These are phyloP conservation scores for Sturmia bella DNA, from an alignment of 2,888 invertebrate genomes.

Conservation along the genomic window DNA sequence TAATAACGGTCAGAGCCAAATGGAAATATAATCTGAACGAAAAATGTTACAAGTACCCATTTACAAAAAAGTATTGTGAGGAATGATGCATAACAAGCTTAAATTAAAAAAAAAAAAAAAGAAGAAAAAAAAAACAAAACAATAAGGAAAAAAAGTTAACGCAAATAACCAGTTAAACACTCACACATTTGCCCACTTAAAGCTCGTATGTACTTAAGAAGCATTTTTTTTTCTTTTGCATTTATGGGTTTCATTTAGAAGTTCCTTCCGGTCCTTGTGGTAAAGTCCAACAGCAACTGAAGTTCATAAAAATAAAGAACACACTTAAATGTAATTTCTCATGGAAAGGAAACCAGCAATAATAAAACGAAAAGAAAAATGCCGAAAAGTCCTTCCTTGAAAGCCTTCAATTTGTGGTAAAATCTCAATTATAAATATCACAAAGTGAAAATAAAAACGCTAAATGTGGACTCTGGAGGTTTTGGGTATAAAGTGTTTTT, in stretches of 20 bases:
- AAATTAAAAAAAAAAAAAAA: slow-evolving; percentile 39
- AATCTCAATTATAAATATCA: slow-evolving; percentile 3
- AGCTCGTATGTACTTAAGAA: slow-evolving; percentile 13
- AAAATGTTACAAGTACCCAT: slow-evolving; percentile 30
- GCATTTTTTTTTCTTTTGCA: slow-evolving; percentile 31
- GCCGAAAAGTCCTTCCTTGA: neutral
- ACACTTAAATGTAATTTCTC: slow-evolving; percentile 14
- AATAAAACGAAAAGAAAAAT: slow-evolving; percentile 3
- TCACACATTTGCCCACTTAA: slow-evolving; percentile 6
- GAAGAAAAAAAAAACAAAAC: neutral
- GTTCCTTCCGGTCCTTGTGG: slow-evolving; percentile 28
- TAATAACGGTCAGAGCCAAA: slow-evolving; percentile 58
- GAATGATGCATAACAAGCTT: slow-evolving; percentile 47
- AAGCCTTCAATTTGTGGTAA: slow-evolving; percentile 40
- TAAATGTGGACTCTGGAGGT: neutral
- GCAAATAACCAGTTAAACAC: slow-evolving; percentile 25
- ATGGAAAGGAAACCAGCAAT: slow-evolving; percentile 20
- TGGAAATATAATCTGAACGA: slow-evolving; percentile 55
- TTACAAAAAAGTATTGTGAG: neutral
- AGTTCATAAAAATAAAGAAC: slow-evolving; percentile 44
- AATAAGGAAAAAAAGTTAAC: slow-evolving; percentile 6
- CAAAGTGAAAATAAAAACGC: neutral
- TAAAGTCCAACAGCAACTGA: slow-evolving; percentile 22
- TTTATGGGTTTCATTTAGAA: slow-evolving; percentile 37
- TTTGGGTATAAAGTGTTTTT: neutral